These are phyloP conservation scores for Carassius carassius DNA, from an alignment of 2,113 vertebrate species.

Conservation along the genomic window DNA sequence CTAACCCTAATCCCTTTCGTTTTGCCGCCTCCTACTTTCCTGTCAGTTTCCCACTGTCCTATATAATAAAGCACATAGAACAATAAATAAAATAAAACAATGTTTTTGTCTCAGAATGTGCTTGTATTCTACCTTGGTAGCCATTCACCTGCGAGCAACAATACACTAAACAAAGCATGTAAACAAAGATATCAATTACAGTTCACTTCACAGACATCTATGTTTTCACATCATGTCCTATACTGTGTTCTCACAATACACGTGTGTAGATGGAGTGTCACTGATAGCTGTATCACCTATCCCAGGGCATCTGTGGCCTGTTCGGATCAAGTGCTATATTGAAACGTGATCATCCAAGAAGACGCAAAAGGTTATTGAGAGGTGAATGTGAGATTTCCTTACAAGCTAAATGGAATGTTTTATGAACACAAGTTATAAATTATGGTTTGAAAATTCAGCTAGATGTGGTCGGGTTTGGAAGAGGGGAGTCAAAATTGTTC, in stretches of 20 bases:
- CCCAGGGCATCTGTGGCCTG: background rate
- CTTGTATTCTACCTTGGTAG: background rate
- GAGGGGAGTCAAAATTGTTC: slow-evolving; percentile 38
- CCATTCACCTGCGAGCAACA: slow-evolving; percentile 1
- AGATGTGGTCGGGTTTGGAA: slow-evolving; percentile 47
- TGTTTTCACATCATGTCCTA: slow-evolving; percentile 9
- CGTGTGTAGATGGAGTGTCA: slow-evolving; percentile 21
- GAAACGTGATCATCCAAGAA: slow-evolving; percentile 23
- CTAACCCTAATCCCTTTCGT: background rate
- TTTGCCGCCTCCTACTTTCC: background rate
- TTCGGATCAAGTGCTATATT: background rate
- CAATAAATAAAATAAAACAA: background rate
- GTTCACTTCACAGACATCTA: background rate
- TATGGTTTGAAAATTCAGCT: slow-evolving; percentile 14
- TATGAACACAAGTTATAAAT: slow-evolving; percentile 26
- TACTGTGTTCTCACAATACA: background rate
- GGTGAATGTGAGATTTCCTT: slow-evolving; percentile 15
- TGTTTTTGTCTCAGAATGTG: background rate
- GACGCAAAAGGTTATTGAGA: slow-evolving; percentile 12
- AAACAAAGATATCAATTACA: slow-evolving; percentile 13
- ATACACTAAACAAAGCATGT: slow-evolving; percentile 4
- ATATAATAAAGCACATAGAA: background rate
- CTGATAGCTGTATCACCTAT: slow-evolving; percentile 12
- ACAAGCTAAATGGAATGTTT: slow-evolving; percentile 21
- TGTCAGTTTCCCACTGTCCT: background rate